Evolutionary conservation across 2,797 vertebrate genomes (phyloP).

Genomic region (Artibeus lituratus): DNA sequence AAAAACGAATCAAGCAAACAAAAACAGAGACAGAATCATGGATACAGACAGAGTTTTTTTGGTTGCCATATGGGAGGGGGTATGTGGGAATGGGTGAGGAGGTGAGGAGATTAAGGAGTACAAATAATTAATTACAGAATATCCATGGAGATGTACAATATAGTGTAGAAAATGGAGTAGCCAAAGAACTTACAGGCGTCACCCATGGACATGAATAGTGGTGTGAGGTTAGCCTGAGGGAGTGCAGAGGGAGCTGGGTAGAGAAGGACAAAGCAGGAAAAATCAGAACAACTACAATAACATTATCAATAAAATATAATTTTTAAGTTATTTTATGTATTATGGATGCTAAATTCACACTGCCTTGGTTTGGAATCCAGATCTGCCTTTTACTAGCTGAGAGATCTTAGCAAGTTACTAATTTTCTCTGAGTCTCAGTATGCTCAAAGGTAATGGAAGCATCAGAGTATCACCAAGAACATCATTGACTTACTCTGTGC

Average conservation of each 20-base stretch:
- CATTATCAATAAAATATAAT: too few species aligned
- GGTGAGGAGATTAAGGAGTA: background rate
- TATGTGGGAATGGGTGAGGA: background rate
- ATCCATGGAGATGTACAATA: too few species aligned
- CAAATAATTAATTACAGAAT: background rate
- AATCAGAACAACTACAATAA: too few species aligned
- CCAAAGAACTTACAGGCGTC: too few species aligned
- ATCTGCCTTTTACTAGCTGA: background rate
- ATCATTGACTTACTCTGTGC: background rate
- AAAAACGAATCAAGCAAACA: background rate
- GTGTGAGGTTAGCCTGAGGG: too few species aligned
- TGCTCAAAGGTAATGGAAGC: background rate
- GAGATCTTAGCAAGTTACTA: background rate
- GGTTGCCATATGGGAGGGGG: background rate
- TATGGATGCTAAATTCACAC: background rate
- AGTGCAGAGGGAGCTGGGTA: too few species aligned
- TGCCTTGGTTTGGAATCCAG: background rate
- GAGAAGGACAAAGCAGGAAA: too few species aligned
- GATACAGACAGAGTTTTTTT: background rate
- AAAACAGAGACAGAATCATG: background rate
- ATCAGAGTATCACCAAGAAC: background rate
- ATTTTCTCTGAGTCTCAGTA: background rate
- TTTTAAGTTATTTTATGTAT: too few species aligned
- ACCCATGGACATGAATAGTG: too few species aligned
- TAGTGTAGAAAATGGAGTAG: too few species aligned